These are phyloP conservation scores for Silvanus unidentatus DNA, from an alignment of 2,888 invertebrate species.

Conservation along the genomic window DNA sequence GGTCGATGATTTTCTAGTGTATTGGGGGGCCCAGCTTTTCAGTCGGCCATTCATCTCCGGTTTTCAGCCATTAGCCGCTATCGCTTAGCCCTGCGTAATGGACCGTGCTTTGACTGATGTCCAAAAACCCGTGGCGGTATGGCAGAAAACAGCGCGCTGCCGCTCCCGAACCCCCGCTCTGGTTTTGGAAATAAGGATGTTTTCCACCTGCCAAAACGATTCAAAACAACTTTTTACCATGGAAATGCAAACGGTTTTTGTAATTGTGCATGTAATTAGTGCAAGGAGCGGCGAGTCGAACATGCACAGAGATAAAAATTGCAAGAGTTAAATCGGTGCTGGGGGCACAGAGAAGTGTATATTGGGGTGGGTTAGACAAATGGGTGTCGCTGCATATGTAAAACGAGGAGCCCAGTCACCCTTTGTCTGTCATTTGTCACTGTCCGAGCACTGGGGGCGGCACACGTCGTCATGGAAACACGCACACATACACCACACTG, in stretches of 20 bases:
- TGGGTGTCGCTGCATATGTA: slow-evolving; percentile 50
- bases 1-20: slow-evolving; percentile 22
- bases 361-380: slow-evolving; percentile 43
- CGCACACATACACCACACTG: slow-evolving; percentile 22
- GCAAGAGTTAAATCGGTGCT: slow-evolving; percentile 25
- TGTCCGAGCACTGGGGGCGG: slow-evolving; percentile 43
- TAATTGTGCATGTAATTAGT: too few relatives aligned
- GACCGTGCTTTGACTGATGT: slow-evolving; percentile 39
- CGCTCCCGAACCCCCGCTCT: too few relatives aligned
- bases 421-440: slow-evolving; percentile 49
- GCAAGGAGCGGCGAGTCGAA: too few relatives aligned
- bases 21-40: slow-evolving; percentile 18
- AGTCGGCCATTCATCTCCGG: slow-evolving; percentile 44
- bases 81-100: slow-evolving; percentile 43
- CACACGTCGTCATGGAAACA: slow-evolving; percentile 42
- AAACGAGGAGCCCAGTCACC: slow-evolving; percentile 47
- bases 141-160: slow-evolving; percentile 21
- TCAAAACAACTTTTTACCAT: too few relatives aligned
- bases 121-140: slow-evolving; percentile 16
- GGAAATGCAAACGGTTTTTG: too few relatives aligned
- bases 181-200: too few relatives aligned
- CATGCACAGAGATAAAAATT: too few relatives aligned
- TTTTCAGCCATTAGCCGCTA: slow-evolving; percentile 46
- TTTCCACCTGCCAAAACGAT: too few relatives aligned
- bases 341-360: slow-evolving; percentile 10